Evolutionary conservation across 2,888 invertebrate species (phyloP).

Genomic region (Hirtodrosophila trivittata): DNA sequence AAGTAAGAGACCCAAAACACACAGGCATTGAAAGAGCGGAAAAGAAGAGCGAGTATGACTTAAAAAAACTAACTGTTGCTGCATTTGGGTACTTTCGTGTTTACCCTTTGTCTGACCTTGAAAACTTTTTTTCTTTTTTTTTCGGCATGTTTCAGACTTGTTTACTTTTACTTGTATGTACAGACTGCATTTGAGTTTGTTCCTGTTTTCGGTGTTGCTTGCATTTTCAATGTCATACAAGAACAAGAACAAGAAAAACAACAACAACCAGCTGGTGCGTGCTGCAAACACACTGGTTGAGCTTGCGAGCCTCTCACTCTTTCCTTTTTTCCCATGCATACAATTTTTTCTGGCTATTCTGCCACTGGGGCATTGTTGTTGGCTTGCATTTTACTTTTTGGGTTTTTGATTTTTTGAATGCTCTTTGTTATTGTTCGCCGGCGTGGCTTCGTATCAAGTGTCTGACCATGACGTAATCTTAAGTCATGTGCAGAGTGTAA

Average conservation of each 20-base stretch:
- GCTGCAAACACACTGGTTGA: slow-evolving; percentile 21
- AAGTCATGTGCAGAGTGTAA: slow-evolving; percentile 33
- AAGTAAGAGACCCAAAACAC: background rate
- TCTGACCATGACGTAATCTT: slow-evolving; percentile 67
- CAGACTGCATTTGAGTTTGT: slow-evolving; percentile 50
- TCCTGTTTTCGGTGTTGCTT: slow-evolving; percentile 29
- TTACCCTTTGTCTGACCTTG: slow-evolving; percentile 74
- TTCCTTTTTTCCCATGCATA: slow-evolving; percentile 3
- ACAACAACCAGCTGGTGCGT: slow-evolving; percentile 42
- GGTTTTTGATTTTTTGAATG: slow-evolving; percentile 26
- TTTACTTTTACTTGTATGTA: slow-evolving; percentile 24
- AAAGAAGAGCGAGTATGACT: slow-evolving; percentile 22
- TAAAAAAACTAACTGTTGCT: slow-evolving; percentile 70
- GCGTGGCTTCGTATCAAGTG: slow-evolving; percentile 62
- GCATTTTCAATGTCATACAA: slow-evolving; percentile 68
- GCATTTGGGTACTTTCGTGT: slow-evolving; percentile 21
- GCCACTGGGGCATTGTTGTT: slow-evolving; percentile 28
- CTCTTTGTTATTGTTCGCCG: slow-evolving; percentile 47
- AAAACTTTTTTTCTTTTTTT: slow-evolving; percentile 30
- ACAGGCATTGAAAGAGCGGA: slow-evolving; percentile 2
- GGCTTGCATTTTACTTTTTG: slow-evolving; percentile 41
- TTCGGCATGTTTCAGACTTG: slow-evolving; percentile 6
- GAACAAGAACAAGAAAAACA: slow-evolving; percentile 41
- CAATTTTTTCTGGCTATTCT: slow-evolving; percentile 12
- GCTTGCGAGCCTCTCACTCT: slow-evolving; percentile 8